These are phyloP conservation scores for Melolontha melolontha DNA, from an alignment of 2,888 invertebrate genomes.

Conservation along the genomic window DNA sequence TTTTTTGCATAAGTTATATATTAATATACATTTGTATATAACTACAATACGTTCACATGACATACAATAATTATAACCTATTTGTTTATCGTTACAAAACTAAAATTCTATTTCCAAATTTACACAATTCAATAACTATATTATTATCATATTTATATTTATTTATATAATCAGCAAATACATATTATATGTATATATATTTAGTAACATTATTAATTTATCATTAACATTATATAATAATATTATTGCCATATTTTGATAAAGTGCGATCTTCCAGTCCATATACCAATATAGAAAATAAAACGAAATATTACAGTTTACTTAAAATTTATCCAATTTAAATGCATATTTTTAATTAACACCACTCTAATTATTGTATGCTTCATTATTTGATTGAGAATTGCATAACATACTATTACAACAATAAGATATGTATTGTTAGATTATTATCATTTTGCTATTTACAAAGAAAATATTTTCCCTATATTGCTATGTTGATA, in stretches of 20 bases:
- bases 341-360: not conserved
- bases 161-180: conserved; percentile 19
- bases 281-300: conserved; percentile 12
- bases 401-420: not conserved
- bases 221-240: conserved; percentile 7
- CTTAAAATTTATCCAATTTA: not conserved
- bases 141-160: conserved; percentile 2
- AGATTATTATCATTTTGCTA: not conserved
- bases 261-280: conserved; percentile 11
- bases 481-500: not conserved
- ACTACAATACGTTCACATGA: conserved; percentile 18
- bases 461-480: too few relatives aligned
- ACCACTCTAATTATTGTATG: conserved; percentile 12
- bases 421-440: conserved; percentile 33
- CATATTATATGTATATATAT: not conserved
- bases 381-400: conserved; percentile 13
- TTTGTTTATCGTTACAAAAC: conserved; percentile 35
- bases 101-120: conserved; percentile 38
- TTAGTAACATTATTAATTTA: conserved; percentile 10
- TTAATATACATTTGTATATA: not conserved
- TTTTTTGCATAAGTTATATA: not conserved
- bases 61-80: conserved; percentile 4
- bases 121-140: conserved; percentile 20
- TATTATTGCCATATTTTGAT: conserved; percentile 42
- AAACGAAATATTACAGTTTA: not conserved